phyloP scores from a whole-genome alignment of 1,140 invertebrate genomes.

The Rhagoletis zephyria region DNA sequence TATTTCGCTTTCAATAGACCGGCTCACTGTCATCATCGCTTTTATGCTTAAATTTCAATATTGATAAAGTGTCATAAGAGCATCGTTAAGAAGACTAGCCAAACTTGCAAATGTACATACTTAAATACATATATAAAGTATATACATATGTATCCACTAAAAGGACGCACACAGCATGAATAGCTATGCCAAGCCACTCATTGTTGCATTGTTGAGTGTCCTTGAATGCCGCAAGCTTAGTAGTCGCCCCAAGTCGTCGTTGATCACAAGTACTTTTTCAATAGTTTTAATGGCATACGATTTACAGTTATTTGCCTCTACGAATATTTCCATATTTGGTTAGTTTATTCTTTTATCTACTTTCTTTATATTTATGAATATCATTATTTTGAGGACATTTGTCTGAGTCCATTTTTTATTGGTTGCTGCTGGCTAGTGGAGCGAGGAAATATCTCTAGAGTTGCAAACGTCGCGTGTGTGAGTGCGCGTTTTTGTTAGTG shows the following conservation, averaged over 20 bases:
- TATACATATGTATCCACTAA: too few relatives aligned
- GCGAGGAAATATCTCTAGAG: too few relatives aligned
- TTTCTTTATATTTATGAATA: slow-evolving; percentile 4
- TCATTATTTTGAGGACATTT: background rate
- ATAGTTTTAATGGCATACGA: background rate
- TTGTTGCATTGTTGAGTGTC: background rate
- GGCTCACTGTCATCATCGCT: too few relatives aligned
- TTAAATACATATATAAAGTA: too few relatives aligned
- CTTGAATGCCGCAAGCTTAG: background rate
- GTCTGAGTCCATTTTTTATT: background rate
- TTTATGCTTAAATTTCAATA: slow-evolving; percentile 16
- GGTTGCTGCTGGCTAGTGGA: too few relatives aligned
- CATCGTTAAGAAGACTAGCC: background rate
- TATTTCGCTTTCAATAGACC: background rate
- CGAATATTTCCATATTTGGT: background rate
- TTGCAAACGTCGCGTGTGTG: too few relatives aligned
- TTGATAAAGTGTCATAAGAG: slow-evolving; percentile 28
- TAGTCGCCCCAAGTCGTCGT: background rate
- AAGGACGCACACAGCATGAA: too few relatives aligned
- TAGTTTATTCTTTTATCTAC: background rate
- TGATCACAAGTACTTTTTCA: background rate
- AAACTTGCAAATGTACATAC: too few relatives aligned
- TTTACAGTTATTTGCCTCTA: background rate
- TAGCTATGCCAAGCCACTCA: background rate
- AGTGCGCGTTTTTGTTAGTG: background rate